Percentiles rank a stretch among this genome's conserved stretches.
These are phyloP conservation scores for Colletes collaris DNA, from an alignment of 2,888 invertebrate genomes.

Conservation along the genomic window DNA sequence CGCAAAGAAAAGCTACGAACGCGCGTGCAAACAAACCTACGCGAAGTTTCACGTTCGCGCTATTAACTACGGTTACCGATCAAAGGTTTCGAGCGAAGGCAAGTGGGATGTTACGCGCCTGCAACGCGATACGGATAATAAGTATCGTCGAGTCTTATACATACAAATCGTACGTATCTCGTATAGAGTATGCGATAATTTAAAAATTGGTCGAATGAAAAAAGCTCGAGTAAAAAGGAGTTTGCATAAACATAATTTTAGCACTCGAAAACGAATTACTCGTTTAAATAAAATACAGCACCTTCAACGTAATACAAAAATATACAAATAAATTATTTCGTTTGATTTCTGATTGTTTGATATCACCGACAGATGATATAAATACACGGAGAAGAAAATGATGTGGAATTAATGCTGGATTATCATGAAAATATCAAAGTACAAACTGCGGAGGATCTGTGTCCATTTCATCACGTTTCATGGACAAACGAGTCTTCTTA, in stretches of 20 bases:
- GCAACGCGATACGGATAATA: slow-evolving; percentile 4
- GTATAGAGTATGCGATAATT: slow-evolving; percentile 21
- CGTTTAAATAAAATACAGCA: too few relatives aligned
- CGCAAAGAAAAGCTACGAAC: not conserved
- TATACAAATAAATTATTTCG: too few relatives aligned
- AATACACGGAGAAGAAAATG: too few relatives aligned
- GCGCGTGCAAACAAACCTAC: not conserved
- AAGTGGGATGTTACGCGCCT: not conserved
- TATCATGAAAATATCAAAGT: too few relatives aligned
- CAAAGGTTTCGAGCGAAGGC: not conserved
- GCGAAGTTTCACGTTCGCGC: not conserved
- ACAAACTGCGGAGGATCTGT: too few relatives aligned
- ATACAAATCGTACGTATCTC: not conserved
- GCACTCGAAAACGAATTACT: too few relatives aligned
- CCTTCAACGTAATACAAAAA: too few relatives aligned
- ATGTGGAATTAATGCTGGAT: too few relatives aligned
- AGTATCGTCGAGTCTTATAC: not conserved
- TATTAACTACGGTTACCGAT: not conserved
- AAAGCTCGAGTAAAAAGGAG: not conserved
- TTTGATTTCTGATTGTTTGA: too few relatives aligned
- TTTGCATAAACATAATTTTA: not conserved
- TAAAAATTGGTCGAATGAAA: not conserved
- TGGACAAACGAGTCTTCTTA: too few relatives aligned
- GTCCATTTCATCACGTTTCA: too few relatives aligned
- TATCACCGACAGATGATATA: too few relatives aligned